Base-by-base conservation (phyloP, 2,797 vertebrate species). In the Apogon talboti region DNA sequence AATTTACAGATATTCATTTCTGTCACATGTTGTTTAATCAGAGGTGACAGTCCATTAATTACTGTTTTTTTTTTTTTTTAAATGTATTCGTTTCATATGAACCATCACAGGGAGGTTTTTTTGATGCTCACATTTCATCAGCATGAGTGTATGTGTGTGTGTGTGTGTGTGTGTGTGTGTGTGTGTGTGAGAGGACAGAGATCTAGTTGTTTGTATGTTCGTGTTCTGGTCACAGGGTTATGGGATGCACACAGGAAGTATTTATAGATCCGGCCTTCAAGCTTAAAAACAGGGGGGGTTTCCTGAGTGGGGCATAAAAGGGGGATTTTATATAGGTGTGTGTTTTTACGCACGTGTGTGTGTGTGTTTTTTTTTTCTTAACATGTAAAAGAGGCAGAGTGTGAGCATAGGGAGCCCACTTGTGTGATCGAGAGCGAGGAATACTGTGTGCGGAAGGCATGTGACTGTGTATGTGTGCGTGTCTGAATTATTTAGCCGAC, bases 401-500 rank as follows among this genome's bases (percentile, higher is more conserved):
- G 60, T 52, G 78, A 74, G 76, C 82, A 82, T 37, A 68, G 71
- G 76, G 76, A 78, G 63, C 69, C 71, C 13, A 67, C 67, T 52
- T 71, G 71, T 78, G 78, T 11, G 7, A 70, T 50, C n/a, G 49
- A 72, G 76, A 81, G 66, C 10, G 57, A 80, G 73, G 46, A 79
- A 76, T 35, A 65, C 78, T 77, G 82, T 83, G 85, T 83, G 86
- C 69, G 37, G 64, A 50, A 71, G 81, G 74, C 86, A 82, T 76
- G 86, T 90, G 89, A 88, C 86, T 85, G 79, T 79, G 78, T 85
- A 74, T 81, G 83, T 84, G 87, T 76, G 52, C 18, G 86, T 44
- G 81, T 86, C 82, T 92, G 72, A 93, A 93, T 93, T 88, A 94
- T 93, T 90, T 88, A 93, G 74, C 82, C 79, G 58, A 16, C 76